Percentiles rank a stretch among this genome's conserved stretches.
Evolutionary conservation across 2,113 vertebrate species (phyloP).

Genomic region (Tylochromis polylepis): DNA sequence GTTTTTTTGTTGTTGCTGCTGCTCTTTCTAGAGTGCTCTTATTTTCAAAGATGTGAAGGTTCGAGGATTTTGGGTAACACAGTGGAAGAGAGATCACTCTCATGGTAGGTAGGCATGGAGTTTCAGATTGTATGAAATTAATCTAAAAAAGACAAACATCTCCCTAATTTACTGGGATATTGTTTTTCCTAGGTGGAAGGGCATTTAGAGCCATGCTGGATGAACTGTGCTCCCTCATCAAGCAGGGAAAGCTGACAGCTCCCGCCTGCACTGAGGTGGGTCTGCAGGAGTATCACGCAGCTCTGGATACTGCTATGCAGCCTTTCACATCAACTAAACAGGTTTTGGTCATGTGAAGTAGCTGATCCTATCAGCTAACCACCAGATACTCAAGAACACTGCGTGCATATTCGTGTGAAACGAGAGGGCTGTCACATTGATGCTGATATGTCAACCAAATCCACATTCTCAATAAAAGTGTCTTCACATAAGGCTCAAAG

Average conservation of each 20-base stretch:
- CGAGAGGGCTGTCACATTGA: background rate
- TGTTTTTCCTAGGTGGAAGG: constrained; percentile 48
- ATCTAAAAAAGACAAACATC: background rate
- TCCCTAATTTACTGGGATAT: background rate
- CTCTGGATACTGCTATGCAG: constrained; percentile 77
- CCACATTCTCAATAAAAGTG: constrained; percentile 23
- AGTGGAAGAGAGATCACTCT: constrained; percentile 82
- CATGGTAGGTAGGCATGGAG: constrained; percentile 70
- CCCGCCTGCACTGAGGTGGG: constrained; percentile 77
- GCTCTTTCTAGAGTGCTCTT: constrained; percentile 80
- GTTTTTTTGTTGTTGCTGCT: background rate
- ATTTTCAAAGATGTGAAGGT: constrained; percentile 91
- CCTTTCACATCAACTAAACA: constrained; percentile 87
- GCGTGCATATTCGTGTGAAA: background rate
- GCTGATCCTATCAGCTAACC: background rate
- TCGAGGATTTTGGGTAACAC: constrained; percentile 91
- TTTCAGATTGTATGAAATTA: background rate
- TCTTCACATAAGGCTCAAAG: constrained; percentile 17
- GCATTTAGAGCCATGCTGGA: constrained; percentile 76
- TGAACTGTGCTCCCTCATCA: constrained; percentile 78
- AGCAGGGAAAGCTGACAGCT: constrained; percentile 73
- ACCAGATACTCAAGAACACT: background rate
- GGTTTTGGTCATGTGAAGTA: constrained; percentile 81
- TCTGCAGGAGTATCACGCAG: constrained; percentile 76
- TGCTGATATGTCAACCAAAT: background rate